Evolutionary conservation across 2,888 invertebrate genomes (phyloP).

Genomic region (Muscina levida): DNA sequence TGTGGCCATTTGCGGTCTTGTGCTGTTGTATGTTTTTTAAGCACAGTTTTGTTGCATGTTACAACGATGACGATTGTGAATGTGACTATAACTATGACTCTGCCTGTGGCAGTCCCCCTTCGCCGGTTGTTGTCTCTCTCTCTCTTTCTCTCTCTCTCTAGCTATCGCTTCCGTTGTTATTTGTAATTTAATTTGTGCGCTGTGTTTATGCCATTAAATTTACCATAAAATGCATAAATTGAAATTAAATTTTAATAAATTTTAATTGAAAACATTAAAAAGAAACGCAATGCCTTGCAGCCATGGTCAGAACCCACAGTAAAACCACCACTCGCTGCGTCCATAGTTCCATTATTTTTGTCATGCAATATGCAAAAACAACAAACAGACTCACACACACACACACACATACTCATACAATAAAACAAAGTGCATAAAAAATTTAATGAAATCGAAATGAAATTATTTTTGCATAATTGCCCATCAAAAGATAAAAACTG

Average conservation of each 20-base stretch:
- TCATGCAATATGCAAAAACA: too few relatives aligned
- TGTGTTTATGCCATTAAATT: slow-evolving; percentile 53
- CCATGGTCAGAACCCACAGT: background rate
- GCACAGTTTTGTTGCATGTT: background rate
- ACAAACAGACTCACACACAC: background rate
- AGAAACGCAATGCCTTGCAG: slow-evolving; percentile 8
- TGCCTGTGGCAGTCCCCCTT: too few relatives aligned
- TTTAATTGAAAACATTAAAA: slow-evolving; percentile 59
- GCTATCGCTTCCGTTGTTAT: too few relatives aligned
- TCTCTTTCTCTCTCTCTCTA: too few relatives aligned
- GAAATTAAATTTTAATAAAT: slow-evolving; percentile 63
- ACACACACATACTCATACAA: background rate
- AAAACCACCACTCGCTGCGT: too few relatives aligned
- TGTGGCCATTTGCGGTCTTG: background rate
- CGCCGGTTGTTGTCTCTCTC: background rate
- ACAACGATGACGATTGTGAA: too few relatives aligned
- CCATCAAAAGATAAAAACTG: slow-evolving; percentile 54
- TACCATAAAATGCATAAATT: slow-evolving; percentile 56
- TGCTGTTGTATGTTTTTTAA: background rate
- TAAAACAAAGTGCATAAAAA: slow-evolving; percentile 3
- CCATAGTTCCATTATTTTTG: too few relatives aligned
- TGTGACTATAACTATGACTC: too few relatives aligned
- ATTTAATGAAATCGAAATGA: slow-evolving; percentile 42
- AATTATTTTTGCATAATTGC: slow-evolving; percentile 62
- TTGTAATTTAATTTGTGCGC: slow-evolving; percentile 43